Percentiles rank a stretch among this genome's conserved stretches.
phyloP scores from a whole-genome alignment of 2,113 vertebrate genomes.

The Chaenocephalus aceratus region DNA sequence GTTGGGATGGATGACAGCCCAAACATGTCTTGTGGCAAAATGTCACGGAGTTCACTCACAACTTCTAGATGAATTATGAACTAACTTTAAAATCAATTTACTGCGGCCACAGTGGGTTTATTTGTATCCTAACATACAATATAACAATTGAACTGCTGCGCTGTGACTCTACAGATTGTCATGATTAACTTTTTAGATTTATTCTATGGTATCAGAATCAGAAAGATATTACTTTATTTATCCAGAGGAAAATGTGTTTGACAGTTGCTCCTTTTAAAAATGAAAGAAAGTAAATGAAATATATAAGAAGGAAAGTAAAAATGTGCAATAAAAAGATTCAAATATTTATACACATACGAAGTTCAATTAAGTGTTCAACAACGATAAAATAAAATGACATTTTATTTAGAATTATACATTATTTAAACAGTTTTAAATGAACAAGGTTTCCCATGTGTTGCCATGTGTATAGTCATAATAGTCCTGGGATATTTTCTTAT shows the following conservation, averaged over 20 bases:
- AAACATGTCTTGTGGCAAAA: constrained; percentile 46
- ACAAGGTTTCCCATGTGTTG: not conserved
- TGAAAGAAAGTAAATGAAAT: too few species aligned
- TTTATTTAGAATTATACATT: not conserved
- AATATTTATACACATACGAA: too few species aligned
- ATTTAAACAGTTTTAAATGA: not conserved
- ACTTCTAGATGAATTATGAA: constrained; percentile 41
- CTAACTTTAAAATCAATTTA: constrained; percentile 12
- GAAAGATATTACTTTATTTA: too few species aligned
- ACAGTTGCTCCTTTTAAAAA: too few species aligned
- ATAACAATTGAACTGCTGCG: not conserved
- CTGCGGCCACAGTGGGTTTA: not conserved
- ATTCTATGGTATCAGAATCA: too few species aligned
- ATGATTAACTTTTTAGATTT: not conserved
- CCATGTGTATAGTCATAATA: not conserved
- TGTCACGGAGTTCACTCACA: constrained; percentile 20
- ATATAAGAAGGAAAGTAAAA: not conserved
- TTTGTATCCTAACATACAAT: constrained; percentile 2
- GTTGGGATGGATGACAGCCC: constrained; percentile 47
- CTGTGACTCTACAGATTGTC: not conserved
- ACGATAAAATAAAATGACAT: too few species aligned
- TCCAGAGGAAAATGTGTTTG: too few species aligned
- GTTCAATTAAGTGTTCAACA: too few species aligned
- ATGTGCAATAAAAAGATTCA: too few species aligned
- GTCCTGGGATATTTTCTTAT: not conserved